Evolutionary conservation across 2,888 invertebrate genomes (phyloP).

Genomic region (Zhengitettix transpicula): DNA sequence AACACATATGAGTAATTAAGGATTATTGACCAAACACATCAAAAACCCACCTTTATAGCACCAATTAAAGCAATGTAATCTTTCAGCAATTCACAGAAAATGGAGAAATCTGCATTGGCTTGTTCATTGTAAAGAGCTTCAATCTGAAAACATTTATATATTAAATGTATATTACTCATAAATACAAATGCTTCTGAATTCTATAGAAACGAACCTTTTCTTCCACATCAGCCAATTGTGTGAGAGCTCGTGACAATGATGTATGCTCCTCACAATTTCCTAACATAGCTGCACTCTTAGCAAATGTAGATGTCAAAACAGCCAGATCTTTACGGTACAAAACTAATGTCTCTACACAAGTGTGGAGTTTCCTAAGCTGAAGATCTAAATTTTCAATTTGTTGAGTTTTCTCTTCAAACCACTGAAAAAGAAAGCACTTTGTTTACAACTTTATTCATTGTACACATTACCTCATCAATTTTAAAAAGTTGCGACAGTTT

Average conservation of each 20-base stretch:
- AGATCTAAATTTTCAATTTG: conserved; percentile 83
- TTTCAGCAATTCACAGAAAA: conserved; percentile 85
- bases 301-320: conserved; percentile 60
- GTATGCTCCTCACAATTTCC: conserved; percentile 88
- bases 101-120: conserved; percentile 85
- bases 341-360: conserved; percentile 76
- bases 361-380: conserved; percentile 71
- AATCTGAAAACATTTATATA: conserved; percentile 32
- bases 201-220: conserved; percentile 38
- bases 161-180: background rate
- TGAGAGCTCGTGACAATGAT: conserved; percentile 73
- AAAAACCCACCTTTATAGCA: conserved; percentile 55
- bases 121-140: conserved; percentile 81
- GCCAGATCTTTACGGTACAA: conserved; percentile 72
- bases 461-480: background rate
- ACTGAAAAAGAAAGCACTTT: conserved; percentile 40
- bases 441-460: background rate
- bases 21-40: background rate
- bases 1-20: no score
- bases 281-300: conserved; percentile 75
- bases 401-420: conserved; percentile 93
- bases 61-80: conserved; percentile 86
- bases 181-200: background rate
- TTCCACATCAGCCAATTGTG: conserved; percentile 77
- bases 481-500: background rate